phyloP scores from a whole-genome alignment of 2,113 vertebrate species.

The Gallinago jamesoni region DNA sequence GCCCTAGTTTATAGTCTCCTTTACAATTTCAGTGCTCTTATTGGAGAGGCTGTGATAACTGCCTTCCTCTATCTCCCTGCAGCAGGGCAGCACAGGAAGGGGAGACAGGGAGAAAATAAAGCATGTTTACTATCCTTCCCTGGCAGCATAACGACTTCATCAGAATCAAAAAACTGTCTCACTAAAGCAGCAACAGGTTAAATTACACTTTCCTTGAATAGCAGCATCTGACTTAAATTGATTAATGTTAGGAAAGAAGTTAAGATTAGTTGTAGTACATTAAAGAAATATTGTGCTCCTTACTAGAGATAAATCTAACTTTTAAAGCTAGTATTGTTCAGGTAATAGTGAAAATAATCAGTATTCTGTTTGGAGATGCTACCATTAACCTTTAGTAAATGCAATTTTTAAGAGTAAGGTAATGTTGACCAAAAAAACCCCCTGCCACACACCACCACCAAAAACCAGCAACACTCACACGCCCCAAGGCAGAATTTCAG shows the following conservation, averaged over 20 bases:
- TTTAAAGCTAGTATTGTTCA: not conserved
- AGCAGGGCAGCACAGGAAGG: not conserved
- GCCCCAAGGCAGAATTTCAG: not conserved
- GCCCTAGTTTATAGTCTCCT: not conserved
- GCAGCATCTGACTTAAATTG: not conserved
- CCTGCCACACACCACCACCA: not conserved
- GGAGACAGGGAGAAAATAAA: not conserved
- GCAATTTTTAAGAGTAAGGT: not conserved
- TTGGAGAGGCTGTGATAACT: rapidly evolving
- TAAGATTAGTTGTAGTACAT: not conserved
- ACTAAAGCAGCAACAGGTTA: not conserved
- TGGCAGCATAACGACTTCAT: not conserved
- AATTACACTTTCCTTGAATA: not conserved
- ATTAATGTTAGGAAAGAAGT: not conserved
- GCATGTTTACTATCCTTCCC: not conserved
- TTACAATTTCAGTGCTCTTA: not conserved
- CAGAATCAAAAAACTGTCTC: not conserved
- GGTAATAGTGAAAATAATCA: not conserved
- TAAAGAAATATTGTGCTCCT: not conserved
- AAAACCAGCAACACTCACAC: not conserved
- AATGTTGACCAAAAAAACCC: not conserved
- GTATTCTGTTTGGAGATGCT: not conserved
- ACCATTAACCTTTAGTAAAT: not conserved
- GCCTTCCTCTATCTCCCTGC: not conserved
- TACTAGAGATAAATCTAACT: not conserved